Conservation (phyloP, 2,113 vertebrate genomes). For the Brevimyrus niger region DNA sequence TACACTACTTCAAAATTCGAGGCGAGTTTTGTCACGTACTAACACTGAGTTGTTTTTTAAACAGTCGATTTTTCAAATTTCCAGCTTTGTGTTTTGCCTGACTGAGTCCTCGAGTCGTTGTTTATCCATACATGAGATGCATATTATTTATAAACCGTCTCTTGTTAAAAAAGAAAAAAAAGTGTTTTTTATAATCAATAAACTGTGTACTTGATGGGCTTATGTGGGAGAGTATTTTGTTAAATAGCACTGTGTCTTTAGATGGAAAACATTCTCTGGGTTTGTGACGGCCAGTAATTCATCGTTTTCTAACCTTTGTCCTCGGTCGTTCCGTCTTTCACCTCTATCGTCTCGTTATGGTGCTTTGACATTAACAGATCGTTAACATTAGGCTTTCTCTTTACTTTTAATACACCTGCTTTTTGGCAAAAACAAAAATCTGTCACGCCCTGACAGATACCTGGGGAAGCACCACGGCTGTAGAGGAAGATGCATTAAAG, state of each 20-base stretch:
- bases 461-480: neutral
- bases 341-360: neutral
- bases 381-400: neutral
- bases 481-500: neutral
- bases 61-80: neutral
- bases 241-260: neutral
- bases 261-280: neutral
- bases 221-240: neutral
- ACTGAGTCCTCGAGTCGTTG: neutral
- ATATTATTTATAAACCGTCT: neutral
- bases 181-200: slow-evolving; percentile 2
- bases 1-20: neutral
- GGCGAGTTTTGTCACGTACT: neutral
- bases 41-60: neutral
- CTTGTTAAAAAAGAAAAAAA: neutral
- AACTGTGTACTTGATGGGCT: neutral
- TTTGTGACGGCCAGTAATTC: neutral
- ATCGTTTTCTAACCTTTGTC: neutral
- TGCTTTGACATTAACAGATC: neutral
- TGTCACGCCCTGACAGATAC: neutral
- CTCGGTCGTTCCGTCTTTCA: neutral
- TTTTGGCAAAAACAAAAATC: neutral
- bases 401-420: neutral
- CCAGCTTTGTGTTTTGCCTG: neutral
- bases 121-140: neutral